Base-by-base conservation (phyloP, 2,113 vertebrate species). In the Rallus limicola region DNA sequence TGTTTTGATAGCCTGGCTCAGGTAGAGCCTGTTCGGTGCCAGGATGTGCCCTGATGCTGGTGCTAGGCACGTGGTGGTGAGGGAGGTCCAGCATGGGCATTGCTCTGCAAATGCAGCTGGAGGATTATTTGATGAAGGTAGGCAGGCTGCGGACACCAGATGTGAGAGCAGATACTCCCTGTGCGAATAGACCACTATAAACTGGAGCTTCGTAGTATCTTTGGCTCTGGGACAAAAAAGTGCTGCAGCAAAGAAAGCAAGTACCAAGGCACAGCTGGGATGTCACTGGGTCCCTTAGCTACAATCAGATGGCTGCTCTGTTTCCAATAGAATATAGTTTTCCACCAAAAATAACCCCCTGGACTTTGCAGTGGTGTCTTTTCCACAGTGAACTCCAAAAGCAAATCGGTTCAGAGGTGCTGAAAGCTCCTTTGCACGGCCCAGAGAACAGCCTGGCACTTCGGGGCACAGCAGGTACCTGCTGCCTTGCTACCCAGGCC, bases 371-470 rank as follows among this genome's bases (percentile, higher is more conserved):
- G 21, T 1, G 0, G 55, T 48, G 62, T 28, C n/a, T 85, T 93
- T 93, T 90, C 28, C 90, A 69, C 19, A 46, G 46, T 2, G 18
- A 77, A 67, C 84, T 78, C 38, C 40, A 58, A 67, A 87, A 78
- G 46, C 36, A 23, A 53, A n/a, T 11, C 0, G 0, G 52, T 26
- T 93, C 1, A 0, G 34, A 70, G 72, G 12, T 59, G 59, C 50
- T 42, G 65, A 70, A 67, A 40, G 26, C n/a, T 34, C 19, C 56
- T 81, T 13, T 5, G 13, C 18, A 11, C 1, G 2, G 44, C 25
- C 15, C 1, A 1, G 50, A 25, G 55, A 63, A 50, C 64, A 82
- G 67, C 58, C 67, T 50, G 68, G 58, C 36, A 2, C 24, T 75
- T 29, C 4, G 56, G 79, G 70, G 52, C 9, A 13, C 79, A 38